Base-by-base conservation (phyloP, 1,140 invertebrate species). In the Elymnias hypermnestra region DNA sequence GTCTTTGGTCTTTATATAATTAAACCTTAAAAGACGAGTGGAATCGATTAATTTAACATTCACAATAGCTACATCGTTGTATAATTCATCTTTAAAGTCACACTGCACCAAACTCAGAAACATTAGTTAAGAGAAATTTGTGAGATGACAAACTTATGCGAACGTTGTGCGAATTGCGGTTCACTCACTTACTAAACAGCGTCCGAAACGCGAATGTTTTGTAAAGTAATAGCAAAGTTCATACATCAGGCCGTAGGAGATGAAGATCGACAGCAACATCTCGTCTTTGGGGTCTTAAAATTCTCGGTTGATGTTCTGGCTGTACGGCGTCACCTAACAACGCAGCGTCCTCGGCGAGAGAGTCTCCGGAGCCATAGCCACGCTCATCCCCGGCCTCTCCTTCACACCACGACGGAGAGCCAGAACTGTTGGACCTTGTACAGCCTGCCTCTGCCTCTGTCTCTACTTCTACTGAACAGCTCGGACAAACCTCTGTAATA, bases 311-410 rank as follows among this genome's bases (percentile, higher is more conserved):
- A 31, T 67, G n/a, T n/a, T n/a, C 54, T 8, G 70, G 35, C 29
- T 67, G 74, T 15, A 64, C 60, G 4, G 66, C 60, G 29, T 72
- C 75, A 26, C 83, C 77, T 17, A 90, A 72, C 38, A 90, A 72
- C 25, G 89, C 89, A 18, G 89, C 88, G 67, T 89, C 88, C 43
- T 89, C 88, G 21, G 70, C 86, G 15, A 87, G 82, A 19, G 72
- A 81, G 70, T 84, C 81, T 1, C 70, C 88, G 41, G 87, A 87
- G 53, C 87, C 88, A 64, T 89, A 88, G 47, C 73, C 87, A 48
- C 88, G 63, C 63, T 88, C 77, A 50, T 87, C 85, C 1, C 67
- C 66, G 4, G 61, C 71, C 17, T 79, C 78, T 7, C 77, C 79
- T 60, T 88, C 88, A 47, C 70, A 88, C 88, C 78, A 89, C 74